These are phyloP conservation scores for Rhopalosiphum padi DNA, from an alignment of 1,140 invertebrate species.

Conservation along the genomic window DNA sequence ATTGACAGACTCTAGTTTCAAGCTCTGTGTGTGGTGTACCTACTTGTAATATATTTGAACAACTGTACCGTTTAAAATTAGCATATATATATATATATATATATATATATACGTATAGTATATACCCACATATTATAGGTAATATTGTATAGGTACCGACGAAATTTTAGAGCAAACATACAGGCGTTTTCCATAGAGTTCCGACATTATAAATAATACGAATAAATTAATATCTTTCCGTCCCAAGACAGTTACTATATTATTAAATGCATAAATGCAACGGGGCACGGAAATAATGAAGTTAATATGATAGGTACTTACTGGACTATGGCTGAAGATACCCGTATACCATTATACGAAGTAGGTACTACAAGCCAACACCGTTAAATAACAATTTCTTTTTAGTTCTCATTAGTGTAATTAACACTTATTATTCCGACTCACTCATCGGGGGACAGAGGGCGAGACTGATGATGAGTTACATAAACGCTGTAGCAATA, in stretches of 20 bases:
- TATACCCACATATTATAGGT: neutral
- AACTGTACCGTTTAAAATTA: neutral
- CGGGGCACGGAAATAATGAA: neutral
- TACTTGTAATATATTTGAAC: constrained; percentile 21
- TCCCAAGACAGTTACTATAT: neutral
- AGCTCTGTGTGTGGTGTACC: neutral
- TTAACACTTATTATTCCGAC: neutral
- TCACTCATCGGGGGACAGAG: no score
- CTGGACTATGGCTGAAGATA: neutral
- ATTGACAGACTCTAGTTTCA: constrained; percentile 13
- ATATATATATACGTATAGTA: neutral
- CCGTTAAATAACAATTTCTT: constrained; percentile 31
- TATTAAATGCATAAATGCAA: neutral
- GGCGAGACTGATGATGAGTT: neutral
- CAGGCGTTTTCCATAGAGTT: neutral
- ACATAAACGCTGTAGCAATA: neutral
- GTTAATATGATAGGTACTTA: neutral
- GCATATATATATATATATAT: neutral
- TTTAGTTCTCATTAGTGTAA: constrained; percentile 16
- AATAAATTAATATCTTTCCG: neutral
- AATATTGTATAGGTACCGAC: neutral
- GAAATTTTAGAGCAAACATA: neutral
- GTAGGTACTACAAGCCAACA: neutral
- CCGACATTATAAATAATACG: neutral
- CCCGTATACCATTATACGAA: neutral